A percentile compares a stretch with the other conserved stretches of the same genome.
Evolutionary conservation across 1,140 invertebrate genomes (phyloP).

Genomic region (Listronotus oregonensis): DNA sequence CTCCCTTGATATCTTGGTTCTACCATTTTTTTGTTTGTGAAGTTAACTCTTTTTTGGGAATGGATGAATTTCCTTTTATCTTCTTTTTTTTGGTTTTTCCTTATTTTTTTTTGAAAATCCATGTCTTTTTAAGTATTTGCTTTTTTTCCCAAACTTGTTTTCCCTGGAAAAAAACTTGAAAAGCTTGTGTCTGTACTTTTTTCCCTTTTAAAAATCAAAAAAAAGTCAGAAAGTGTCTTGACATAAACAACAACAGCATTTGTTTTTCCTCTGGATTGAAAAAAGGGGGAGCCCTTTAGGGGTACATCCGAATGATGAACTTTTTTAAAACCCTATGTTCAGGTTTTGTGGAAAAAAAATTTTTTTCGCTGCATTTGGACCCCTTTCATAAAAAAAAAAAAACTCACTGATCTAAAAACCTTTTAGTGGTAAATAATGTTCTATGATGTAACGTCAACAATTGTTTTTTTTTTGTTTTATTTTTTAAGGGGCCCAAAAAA

Average conservation of each 20-base stretch:
- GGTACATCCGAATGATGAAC: constrained; percentile 50
- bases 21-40: no score
- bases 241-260: constrained; percentile 65
- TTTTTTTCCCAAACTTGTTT: constrained; percentile 49
- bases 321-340: constrained; percentile 55
- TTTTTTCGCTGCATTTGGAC: constrained; percentile 52
- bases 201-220: constrained; percentile 64
- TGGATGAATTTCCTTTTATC: constrained; percentile 14
- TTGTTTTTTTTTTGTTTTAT: no score
- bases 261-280: constrained; percentile 56
- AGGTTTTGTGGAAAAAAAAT: constrained; percentile 47
- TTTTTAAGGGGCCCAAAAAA: no score
- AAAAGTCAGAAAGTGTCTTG: constrained; percentile 67
- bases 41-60: background rate
- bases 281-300: constrained; percentile 53
- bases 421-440: no score
- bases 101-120: constrained; percentile 13
- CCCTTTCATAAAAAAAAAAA: constrained; percentile 39
- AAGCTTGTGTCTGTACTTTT: constrained; percentile 63
- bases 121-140: constrained; percentile 28
- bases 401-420: no score
- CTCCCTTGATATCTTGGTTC: background rate
- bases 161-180: constrained; percentile 59
- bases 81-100: constrained; percentile 8
- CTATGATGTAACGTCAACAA: no score